These are phyloP conservation scores for Theristicus caerulescens DNA, from an alignment of 2,113 vertebrate species.

Conservation along the genomic window DNA sequence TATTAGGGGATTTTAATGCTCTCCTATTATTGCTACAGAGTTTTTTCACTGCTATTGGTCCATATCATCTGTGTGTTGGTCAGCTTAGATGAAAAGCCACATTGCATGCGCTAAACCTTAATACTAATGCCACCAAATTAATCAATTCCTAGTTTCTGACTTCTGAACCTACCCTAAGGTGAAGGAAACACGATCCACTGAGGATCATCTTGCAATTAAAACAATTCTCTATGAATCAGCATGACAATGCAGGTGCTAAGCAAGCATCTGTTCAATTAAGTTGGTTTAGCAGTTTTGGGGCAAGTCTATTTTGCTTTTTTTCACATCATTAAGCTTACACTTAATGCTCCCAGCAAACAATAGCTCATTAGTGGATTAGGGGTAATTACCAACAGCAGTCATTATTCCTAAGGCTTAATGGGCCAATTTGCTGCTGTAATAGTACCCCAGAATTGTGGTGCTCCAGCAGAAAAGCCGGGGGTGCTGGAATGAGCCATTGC, in stretches of 20 bases:
- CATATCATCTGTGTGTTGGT: not conserved
- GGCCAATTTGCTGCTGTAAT: constrained; percentile 81
- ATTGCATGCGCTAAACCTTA: not conserved
- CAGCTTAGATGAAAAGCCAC: constrained; percentile 12
- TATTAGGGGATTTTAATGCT: constrained; percentile 26
- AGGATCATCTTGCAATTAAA: constrained; percentile 70
- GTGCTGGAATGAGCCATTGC: constrained; percentile 28
- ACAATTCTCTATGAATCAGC: constrained; percentile 70
- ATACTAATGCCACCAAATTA: constrained; percentile 46
- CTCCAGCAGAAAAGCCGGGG: constrained; percentile 33
- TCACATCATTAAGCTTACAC: constrained; percentile 77
- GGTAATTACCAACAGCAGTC: constrained; percentile 80
- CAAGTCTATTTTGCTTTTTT: constrained; percentile 58
- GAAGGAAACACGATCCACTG: constrained; percentile 24
- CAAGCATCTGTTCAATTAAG: constrained; percentile 71
- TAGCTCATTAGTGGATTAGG: constrained; percentile 86
- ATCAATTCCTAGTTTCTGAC: constrained; percentile 52
- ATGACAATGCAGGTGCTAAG: constrained; percentile 72
- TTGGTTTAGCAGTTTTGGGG: constrained; percentile 59
- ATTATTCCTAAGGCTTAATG: constrained; percentile 77
- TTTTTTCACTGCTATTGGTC: not conserved
- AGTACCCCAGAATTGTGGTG: constrained; percentile 68
- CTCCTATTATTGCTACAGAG: not conserved
- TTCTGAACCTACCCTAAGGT: constrained; percentile 46
- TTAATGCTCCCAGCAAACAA: constrained; percentile 84